phyloP scores from a whole-genome alignment of 2,888 invertebrate species.

The Saturnia japonica region DNA sequence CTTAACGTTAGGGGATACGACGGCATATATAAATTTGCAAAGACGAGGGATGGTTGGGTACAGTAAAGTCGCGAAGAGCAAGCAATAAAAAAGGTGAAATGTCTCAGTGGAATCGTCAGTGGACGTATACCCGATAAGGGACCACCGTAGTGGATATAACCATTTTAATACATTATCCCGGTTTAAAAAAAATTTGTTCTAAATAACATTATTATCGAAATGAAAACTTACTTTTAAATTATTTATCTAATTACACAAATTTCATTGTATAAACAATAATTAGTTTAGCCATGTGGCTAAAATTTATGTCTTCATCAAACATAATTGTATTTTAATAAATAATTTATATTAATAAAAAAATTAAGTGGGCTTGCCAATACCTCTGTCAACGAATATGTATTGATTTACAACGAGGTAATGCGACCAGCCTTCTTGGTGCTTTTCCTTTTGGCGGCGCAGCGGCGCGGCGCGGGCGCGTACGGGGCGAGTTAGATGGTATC shows the following conservation, averaged over 20 bases:
- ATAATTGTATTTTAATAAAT: no score
- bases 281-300: no score
- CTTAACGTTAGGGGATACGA: slow-evolving; percentile 29
- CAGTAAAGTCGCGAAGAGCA: slow-evolving; percentile 76
- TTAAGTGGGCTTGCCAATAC: no score
- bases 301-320: no score
- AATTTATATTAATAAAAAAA: no score
- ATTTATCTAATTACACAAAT: neutral
- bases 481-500: no score
- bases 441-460: no score
- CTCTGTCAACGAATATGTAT: no score
- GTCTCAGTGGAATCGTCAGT: slow-evolving; percentile 76
- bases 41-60: slow-evolving; percentile 29
- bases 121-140: slow-evolving; percentile 75
- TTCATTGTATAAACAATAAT: no score
- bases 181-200: slow-evolving; percentile 51
- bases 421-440: no score
- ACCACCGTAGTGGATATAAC: slow-evolving; percentile 72
- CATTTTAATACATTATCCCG: slow-evolving; percentile 76
- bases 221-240: neutral
- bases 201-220: slow-evolving; percentile 6
- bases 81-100: slow-evolving; percentile 81
- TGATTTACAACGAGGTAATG: no score
- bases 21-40: neutral
- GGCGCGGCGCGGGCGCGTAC: no score